Evolutionary conservation across 2,797 vertebrate genomes (phyloP).

Genomic region (Eidolon dupreanum): DNA sequence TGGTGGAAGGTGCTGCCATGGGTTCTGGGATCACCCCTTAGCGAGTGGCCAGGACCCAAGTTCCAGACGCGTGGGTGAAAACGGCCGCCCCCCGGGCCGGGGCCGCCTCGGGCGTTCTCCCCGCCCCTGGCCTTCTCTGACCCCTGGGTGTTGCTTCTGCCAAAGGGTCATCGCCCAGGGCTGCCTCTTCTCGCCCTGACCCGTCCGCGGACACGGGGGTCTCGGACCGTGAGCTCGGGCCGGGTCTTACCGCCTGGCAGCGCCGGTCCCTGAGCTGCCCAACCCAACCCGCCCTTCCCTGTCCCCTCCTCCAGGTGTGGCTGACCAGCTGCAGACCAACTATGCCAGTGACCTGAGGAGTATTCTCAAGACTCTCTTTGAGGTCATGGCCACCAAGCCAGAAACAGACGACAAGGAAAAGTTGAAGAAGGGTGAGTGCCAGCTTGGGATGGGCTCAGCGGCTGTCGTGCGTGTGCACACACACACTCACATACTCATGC

Average conservation of each 20-base stretch:
- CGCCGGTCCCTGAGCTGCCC: background rate
- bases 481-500: background rate
- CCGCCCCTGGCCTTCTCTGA: background rate
- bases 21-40: background rate
- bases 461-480: background rate
- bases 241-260: accelerated
- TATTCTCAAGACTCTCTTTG: slow-evolving; percentile 97
- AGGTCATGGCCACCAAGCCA: slow-evolving; percentile 98
- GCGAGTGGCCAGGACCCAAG: background rate
- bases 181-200: accelerated
- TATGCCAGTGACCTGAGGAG: slow-evolving; percentile 97
- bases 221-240: accelerated
- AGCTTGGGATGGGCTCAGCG: accelerated
- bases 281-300: background rate
- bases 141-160: background rate
- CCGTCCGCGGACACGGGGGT: accelerated
- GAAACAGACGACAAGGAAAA: slow-evolving; percentile 92
- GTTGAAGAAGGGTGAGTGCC: slow-evolving; percentile 91
- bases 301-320: slow-evolving; percentile 89
- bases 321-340: slow-evolving; percentile 98
- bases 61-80: accelerated
- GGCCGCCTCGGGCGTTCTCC: accelerated
- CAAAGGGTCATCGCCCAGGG: background rate
- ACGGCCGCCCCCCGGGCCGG: accelerated
- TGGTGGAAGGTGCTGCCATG: background rate